Evolutionary conservation across 2,113 vertebrate genomes (phyloP).

Genomic region (Gavia stellata): DNA sequence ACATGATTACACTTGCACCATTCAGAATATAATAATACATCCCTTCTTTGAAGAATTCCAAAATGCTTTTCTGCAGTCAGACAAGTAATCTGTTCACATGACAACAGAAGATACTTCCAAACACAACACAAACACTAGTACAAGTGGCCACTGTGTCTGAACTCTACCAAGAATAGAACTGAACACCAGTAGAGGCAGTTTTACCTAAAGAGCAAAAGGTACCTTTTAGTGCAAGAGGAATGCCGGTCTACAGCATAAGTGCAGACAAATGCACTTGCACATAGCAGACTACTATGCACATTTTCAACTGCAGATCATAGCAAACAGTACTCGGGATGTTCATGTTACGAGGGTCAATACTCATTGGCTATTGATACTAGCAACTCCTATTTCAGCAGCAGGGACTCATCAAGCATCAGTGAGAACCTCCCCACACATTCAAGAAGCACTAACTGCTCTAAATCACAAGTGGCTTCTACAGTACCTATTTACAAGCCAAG

Average conservation of each 20-base stretch:
- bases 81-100: background rate
- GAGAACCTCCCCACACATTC: background rate
- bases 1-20: background rate
- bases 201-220: background rate
- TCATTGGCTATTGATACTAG: background rate
- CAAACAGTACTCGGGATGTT: accelerated
- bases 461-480: background rate
- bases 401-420: background rate
- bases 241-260: background rate
- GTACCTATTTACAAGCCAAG: background rate
- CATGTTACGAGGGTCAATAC: background rate
- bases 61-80: background rate
- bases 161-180: background rate
- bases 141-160: background rate
- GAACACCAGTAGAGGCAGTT: background rate
- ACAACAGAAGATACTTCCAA: background rate
- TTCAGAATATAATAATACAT: background rate
- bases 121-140: background rate
- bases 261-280: background rate
- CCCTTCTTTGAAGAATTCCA: background rate
- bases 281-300: background rate
- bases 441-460: background rate
- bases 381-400: background rate
- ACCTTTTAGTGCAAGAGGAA: background rate
- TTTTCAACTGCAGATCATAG: background rate